Base-by-base conservation (phyloP, 1,140 invertebrate genomes). In the Periplaneta americana region DNA sequence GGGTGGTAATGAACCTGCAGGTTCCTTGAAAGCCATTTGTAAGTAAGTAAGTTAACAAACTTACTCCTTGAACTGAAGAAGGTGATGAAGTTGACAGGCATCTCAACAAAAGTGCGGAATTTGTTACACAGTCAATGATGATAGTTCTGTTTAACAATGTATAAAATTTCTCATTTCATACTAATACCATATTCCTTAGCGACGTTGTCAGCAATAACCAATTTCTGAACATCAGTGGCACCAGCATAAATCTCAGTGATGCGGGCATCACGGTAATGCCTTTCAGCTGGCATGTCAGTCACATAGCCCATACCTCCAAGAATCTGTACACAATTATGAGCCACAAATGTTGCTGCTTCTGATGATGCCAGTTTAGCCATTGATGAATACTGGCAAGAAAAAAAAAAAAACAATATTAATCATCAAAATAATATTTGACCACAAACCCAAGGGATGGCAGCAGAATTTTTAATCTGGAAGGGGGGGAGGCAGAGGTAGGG, bases 281-380 rank as follows among this genome's bases (percentile, higher is more conserved):
- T 84, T 86, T 92, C 92, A 11, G 91, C 91, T 39, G 91, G 91
- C 91, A 92, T 92, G 82, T 91, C 90, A 2, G 88, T 86, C 0
- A 92, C 90, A 83, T 91, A 92, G 11, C 92, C 92, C 91, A 92
- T 92, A 48, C 91, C 91, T 84, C 85, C 92, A 83, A 85, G 90
- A 87, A 90, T 92, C 89, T 88, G 92, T 79, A 88, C 89, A 84
- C 90, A 90, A 86, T 92, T 91, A 86, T 93, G 92, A 31, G 90
- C 85, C 83, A 88, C 86, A 85, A 88, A 92, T 13, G 92, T 93
- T 17, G 92, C 91, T 37, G 91, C 88, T 87, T 93, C 92, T 36
- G 91, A 92, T n/a, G 91, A 90, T 79, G 88, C 87, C 78, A 92
- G 86, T 85, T 93, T 93, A 8, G 92, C 92, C 91, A 93, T 92